phyloP scores from a whole-genome alignment of 2,888 invertebrate genomes.

The Apoderus coryli region DNA sequence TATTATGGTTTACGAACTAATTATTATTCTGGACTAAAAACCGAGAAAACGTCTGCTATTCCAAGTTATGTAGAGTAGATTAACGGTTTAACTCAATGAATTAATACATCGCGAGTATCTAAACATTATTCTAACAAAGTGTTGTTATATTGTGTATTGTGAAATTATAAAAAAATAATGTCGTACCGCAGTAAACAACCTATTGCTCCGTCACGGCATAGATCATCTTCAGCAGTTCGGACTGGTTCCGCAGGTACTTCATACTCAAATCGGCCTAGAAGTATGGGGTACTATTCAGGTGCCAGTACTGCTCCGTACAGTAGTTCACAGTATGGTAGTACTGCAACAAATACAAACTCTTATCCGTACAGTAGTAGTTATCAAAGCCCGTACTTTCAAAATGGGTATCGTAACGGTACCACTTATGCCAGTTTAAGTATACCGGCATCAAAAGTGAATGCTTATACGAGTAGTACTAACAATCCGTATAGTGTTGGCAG shows the following conservation, averaged over 20 bases:
- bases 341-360: no score
- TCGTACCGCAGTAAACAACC: conserved; percentile 26
- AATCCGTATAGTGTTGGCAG: conserved; percentile 28
- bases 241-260: conserved; percentile 18
- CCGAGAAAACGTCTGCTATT: no score
- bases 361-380: conserved; percentile 30
- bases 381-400: conserved; percentile 34
- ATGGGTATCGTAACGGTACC: conserved; percentile 31
- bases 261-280: conserved; percentile 25
- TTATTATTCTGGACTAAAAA: no score
- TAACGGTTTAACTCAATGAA: no score
- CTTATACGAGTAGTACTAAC: conserved; percentile 29
- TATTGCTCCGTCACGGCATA: conserved; percentile 24
- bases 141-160: no score
- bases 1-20: no score
- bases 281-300: conserved; percentile 21
- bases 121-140: no score
- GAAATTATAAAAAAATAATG: conserved; percentile 19
- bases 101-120: no score
- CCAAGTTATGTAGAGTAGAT: no score
- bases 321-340: conserved; percentile 17
- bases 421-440: conserved; percentile 56
- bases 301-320: conserved; percentile 29
- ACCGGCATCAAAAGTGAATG: conserved; percentile 40
- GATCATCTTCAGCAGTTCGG: conserved; percentile 28